Percentiles rank a stretch among this genome's conserved stretches.
Conservation (phyloP, 2,888 invertebrate species). For the Phengaris alcon region DNA sequence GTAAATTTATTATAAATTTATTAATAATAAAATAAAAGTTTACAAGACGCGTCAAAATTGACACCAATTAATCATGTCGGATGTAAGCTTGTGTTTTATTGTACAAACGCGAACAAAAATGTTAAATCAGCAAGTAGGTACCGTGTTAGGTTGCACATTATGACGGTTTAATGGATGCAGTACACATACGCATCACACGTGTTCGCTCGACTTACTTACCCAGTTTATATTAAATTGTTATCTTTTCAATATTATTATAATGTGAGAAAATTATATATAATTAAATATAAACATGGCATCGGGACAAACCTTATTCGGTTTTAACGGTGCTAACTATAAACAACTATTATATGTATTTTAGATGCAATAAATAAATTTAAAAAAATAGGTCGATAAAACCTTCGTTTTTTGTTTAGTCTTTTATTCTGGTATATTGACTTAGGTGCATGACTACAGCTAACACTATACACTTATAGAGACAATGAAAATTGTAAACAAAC, state of each 20-base stretch:
- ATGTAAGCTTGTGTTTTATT: slow-evolving; percentile 30
- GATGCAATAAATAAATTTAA: too few species aligned
- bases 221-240: too few species aligned
- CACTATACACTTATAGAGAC: not conserved
- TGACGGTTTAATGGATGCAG: not conserved
- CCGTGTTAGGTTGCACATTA: not conserved
- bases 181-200: too few species aligned
- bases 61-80: slow-evolving; percentile 36
- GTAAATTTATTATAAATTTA: too few species aligned
- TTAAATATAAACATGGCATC: too few species aligned
- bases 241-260: too few species aligned
- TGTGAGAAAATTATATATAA: too few species aligned
- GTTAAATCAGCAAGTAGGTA: not conserved
- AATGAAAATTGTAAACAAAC: slow-evolving; percentile 12
- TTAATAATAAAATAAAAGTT: not conserved
- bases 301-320: too few species aligned
- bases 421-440: not conserved
- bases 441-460: not conserved
- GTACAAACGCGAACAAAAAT: slow-evolving; percentile 31
- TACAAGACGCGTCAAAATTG: slow-evolving; percentile 35
- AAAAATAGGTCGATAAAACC: not conserved
- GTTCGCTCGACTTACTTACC: too few species aligned
- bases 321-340: too few species aligned
- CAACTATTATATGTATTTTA: too few species aligned
- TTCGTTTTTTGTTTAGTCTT: not conserved